Evolutionary conservation across 2,797 vertebrate species (phyloP).

Genomic region (Neopelma chrysocephalum): DNA sequence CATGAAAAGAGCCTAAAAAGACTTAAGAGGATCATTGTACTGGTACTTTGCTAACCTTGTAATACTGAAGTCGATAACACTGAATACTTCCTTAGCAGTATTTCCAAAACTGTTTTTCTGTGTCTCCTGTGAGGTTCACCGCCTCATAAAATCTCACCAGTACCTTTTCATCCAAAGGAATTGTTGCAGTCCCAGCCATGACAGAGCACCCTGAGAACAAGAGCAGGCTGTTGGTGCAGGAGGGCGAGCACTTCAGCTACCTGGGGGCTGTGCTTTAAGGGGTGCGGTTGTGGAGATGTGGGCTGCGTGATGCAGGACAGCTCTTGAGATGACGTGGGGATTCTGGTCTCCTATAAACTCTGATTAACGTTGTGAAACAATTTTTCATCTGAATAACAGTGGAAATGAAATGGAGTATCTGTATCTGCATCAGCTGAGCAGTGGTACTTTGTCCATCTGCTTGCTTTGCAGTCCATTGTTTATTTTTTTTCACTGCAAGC

Average conservation of each 20-base stretch:
- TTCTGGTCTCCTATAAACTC: neutral
- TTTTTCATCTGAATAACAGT: neutral
- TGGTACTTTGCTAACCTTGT: neutral
- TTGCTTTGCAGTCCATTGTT: neutral
- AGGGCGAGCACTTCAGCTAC: neutral
- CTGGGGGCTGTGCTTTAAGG: neutral
- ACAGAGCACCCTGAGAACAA: rapidly evolving
- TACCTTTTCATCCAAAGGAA: neutral
- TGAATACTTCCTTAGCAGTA: neutral
- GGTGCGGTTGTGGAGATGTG: rapidly evolving
- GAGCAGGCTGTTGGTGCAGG: neutral
- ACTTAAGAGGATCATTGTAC: neutral
- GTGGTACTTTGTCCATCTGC: neutral
- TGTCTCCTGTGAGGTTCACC: neutral
- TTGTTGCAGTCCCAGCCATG: neutral
- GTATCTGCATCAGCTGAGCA: neutral
- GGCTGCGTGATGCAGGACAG: neutral
- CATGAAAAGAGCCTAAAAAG: neutral
- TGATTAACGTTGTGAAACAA: neutral
- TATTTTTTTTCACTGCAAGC: neutral
- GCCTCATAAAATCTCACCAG: neutral
- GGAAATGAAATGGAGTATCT: neutral
- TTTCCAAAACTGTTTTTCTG: neutral
- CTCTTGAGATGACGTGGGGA: neutral
- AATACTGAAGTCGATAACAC: neutral